Evolutionary conservation across 2,888 invertebrate genomes (phyloP), one percentile per base, ranked within the genome.

Genomic region (Ochropleura plecta): DNA sequence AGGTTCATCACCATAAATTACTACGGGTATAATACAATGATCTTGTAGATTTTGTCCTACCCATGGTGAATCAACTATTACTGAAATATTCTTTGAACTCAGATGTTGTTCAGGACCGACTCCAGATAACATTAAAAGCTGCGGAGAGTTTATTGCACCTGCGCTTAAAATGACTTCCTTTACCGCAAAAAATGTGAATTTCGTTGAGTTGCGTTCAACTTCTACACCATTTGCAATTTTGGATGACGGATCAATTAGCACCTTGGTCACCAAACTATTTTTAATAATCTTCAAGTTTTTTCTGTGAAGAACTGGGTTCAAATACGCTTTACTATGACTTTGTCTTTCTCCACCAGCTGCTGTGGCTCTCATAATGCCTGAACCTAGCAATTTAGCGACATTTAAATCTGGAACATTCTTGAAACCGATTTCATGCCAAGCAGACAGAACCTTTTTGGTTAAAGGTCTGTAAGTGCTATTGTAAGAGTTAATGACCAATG

Each of bases 241-340:
- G 18, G 55, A 16, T 8, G n/a, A 8, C 30, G n/a, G 20, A 6
- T 67, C 74, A 42, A 86, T 76, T 53, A 86, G 72, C n/a, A 86
- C 44, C 42, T 79, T 86, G 4, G 67, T 78, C 0, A 82, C 86
- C 3, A 86, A 59, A 49, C 53, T 98, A 40, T 81, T 78, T 42
- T 76, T 86, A 5, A 81, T 48, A 18, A 84, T 73, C n/a, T 78
- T 78, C 0, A 85, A 74, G 81, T 96, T 96, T 48, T 84, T 77
- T 79, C 93, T 90, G 74, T 90, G 74, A 93, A 53, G 16, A 9
- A 85, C 70, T 7, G 86, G 88, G 4, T 92, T 86, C 3, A 97
- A 87, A 84, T 95, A 97, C 51, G 96, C 94, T 73, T 92, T 98
- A 97, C 3, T 98, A 97, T 44, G 98, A 80, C 97, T 97, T 81